Conservation (phyloP, 2,888 invertebrate species). For the Malthinus seriepunctatus region DNA sequence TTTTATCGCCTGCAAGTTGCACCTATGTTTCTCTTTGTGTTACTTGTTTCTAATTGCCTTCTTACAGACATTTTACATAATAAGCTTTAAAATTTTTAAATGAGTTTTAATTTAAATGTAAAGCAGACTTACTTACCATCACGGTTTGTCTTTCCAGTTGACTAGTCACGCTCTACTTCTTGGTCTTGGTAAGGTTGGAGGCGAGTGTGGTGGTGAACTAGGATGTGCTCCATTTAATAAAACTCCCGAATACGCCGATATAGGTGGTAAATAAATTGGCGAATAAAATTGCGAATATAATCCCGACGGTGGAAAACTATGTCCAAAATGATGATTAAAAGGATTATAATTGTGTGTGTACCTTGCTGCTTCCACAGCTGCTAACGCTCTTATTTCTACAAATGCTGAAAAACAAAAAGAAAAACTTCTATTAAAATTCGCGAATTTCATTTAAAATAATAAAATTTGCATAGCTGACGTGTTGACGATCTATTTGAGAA, state of each 20-base stretch:
- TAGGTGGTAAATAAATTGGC: conserved; percentile 46
- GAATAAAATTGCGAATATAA: conserved; percentile 40
- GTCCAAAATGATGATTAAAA: conserved; percentile 31
- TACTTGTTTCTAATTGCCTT: too few relatives aligned
- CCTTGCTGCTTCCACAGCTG: conserved; percentile 46
- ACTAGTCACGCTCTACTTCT: conserved; percentile 42
- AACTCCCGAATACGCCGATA: conserved; percentile 41
- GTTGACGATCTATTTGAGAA: too few relatives aligned
- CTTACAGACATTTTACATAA: too few relatives aligned
- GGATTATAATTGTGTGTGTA: conserved; percentile 44
- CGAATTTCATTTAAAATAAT: background rate
- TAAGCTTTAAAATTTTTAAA: too few relatives aligned
- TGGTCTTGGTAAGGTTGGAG: conserved; percentile 34
- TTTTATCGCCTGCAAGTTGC: too few relatives aligned
- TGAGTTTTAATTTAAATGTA: too few relatives aligned
- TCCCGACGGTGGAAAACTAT: conserved; percentile 28
- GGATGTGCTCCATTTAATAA: conserved; percentile 39
- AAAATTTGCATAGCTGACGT: too few relatives aligned
- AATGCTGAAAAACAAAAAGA: conserved; percentile 42
- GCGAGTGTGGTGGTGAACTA: conserved; percentile 38
- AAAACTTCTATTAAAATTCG: background rate
- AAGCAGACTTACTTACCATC: conserved; percentile 8
- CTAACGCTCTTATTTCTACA: conserved; percentile 44
- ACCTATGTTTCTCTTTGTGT: too few relatives aligned
- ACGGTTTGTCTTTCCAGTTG: background rate